Evolutionary conservation across 2,113 vertebrate species (phyloP).

Genomic region (Sprattus sprattus): DNA sequence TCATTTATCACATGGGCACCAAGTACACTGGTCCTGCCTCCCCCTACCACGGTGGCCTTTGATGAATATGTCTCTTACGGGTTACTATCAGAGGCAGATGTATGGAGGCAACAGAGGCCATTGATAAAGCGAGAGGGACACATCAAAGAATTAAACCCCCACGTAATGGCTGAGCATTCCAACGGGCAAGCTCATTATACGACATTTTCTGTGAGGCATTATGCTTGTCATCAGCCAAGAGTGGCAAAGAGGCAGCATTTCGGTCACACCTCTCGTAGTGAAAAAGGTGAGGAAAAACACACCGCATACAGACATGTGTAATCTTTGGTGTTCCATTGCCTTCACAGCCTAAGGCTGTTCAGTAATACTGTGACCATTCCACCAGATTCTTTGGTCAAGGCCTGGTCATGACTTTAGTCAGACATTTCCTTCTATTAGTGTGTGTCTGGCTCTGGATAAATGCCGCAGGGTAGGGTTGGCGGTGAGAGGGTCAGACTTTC

Average conservation of each 20-base stretch:
- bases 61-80: neutral
- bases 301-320: neutral
- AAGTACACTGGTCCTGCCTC: neutral
- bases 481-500: neutral
- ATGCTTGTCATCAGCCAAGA: neutral
- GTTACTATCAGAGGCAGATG: neutral
- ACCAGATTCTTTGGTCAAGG: neutral
- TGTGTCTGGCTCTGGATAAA: neutral
- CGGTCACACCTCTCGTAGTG: neutral
- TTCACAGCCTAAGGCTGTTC: neutral
- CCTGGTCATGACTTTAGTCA: slow-evolving; percentile 8
- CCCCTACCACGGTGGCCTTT: slow-evolving; percentile 18
- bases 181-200: neutral
- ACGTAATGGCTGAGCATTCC: neutral
- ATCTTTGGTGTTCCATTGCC: neutral
- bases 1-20: slow-evolving; percentile 26
- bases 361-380: slow-evolving; percentile 3
- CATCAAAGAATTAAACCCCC: neutral
- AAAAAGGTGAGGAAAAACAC: neutral
- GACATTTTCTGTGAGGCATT: neutral
- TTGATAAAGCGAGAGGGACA: neutral
- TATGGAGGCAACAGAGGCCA: neutral
- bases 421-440: slow-evolving; percentile 8
- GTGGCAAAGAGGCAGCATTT: neutral
- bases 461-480: neutral